These are phyloP conservation scores for Drosophila subpulchrella DNA, from an alignment of 1,140 invertebrate species.

Conservation along the genomic window DNA sequence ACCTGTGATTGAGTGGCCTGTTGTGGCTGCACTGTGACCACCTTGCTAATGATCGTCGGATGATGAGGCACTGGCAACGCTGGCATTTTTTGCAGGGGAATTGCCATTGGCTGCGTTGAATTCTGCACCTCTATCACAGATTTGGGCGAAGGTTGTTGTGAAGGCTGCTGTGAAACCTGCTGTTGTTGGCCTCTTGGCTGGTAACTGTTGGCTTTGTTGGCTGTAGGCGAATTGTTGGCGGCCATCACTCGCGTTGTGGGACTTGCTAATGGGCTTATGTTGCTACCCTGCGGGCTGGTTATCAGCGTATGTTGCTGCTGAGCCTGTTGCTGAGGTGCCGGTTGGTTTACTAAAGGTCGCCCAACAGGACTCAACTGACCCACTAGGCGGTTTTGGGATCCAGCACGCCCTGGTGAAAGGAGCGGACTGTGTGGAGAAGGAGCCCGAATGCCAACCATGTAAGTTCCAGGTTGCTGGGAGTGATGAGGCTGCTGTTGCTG, in stretches of 20 bases:
- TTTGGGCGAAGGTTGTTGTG: slow-evolving; percentile 50
- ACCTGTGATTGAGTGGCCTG: slow-evolving; percentile 73
- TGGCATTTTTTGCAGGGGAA: slow-evolving; percentile 76
- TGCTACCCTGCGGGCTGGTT: slow-evolving; percentile 46
- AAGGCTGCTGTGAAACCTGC: slow-evolving; percentile 16
- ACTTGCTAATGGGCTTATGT: slow-evolving; percentile 65
- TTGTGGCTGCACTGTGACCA: slow-evolving; percentile 76
- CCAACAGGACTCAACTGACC: slow-evolving; percentile 63
- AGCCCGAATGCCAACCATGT: slow-evolving; percentile 64
- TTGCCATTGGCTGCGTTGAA: slow-evolving; percentile 55
- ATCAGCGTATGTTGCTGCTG: slow-evolving; percentile 50
- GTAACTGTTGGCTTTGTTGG: slow-evolving; percentile 54
- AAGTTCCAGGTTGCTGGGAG: slow-evolving; percentile 35
- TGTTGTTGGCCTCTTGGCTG: slow-evolving; percentile 24
- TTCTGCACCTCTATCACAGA: slow-evolving; percentile 66
- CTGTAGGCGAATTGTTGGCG: slow-evolving; percentile 52
- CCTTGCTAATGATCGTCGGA: slow-evolving; percentile 80
- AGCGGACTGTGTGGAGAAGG: slow-evolving; percentile 75
- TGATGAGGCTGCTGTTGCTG: slow-evolving; percentile 52
- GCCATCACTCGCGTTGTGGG: slow-evolving; percentile 54
- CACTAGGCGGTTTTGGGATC: slow-evolving; percentile 47
- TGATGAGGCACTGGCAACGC: slow-evolving; percentile 68
- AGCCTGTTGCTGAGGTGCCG: slow-evolving; percentile 27
- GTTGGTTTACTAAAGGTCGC: slow-evolving; percentile 23
- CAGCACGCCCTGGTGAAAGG: slow-evolving; percentile 61